Evolutionary conservation across 2,888 invertebrate species (phyloP).

Genomic region (Tuta absoluta): DNA sequence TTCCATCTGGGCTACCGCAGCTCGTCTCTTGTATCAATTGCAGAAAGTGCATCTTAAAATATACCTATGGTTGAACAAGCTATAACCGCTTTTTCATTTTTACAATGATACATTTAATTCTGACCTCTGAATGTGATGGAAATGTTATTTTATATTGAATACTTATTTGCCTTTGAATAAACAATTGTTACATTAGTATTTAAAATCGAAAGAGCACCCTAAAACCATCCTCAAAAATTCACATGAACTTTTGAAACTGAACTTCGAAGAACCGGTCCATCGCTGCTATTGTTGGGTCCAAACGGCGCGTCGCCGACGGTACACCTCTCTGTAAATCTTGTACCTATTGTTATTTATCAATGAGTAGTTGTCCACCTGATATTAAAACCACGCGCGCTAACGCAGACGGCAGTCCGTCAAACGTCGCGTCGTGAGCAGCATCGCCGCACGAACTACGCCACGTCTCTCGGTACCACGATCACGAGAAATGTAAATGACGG

Average conservation of each 20-base stretch:
- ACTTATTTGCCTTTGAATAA: no score
- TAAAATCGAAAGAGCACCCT: neutral
- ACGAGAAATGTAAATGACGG: slow-evolving; percentile 52
- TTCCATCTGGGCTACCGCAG: no score
- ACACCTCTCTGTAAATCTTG: slow-evolving; percentile 44
- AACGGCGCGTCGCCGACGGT: slow-evolving; percentile 32
- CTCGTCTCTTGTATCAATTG: no score
- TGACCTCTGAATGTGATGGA: no score
- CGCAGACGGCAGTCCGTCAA: slow-evolving; percentile 47
- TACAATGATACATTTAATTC: no score
- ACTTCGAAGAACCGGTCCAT: slow-evolving; percentile 52
- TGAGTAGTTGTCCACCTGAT: slow-evolving; percentile 69
- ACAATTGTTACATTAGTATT: no score
- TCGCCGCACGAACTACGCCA: slow-evolving; percentile 39
- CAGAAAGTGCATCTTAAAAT: no score
- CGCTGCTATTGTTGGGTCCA: slow-evolving; percentile 33
- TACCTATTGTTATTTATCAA: slow-evolving; percentile 67
- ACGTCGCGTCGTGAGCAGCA: slow-evolving; percentile 45
- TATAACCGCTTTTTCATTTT: no score
- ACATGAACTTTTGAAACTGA: slow-evolving; percentile 38
- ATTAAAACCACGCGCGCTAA: slow-evolving; percentile 47
- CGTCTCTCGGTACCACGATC: slow-evolving; percentile 39
- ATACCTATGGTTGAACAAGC: no score
- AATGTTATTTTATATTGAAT: no score
- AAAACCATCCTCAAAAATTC: neutral